Conservation (phyloP, 92 coral and sea anemone species). For the Umimayanthus chanpuru region DNA sequence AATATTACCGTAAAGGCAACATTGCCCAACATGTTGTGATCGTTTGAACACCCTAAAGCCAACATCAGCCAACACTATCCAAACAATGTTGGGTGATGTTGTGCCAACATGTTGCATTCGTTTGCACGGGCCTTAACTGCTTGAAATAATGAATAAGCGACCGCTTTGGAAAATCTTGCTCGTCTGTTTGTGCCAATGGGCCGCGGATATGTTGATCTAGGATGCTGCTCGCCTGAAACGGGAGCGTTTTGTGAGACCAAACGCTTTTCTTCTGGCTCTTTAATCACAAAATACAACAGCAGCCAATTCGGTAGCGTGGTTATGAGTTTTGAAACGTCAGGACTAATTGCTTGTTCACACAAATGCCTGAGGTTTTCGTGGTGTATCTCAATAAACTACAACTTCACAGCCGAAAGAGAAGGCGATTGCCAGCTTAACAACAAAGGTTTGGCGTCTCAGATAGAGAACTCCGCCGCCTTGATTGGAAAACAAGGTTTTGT, state of each 20-base stretch:
- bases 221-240: not conserved
- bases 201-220: not conserved
- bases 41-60: too few species aligned
- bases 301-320: not conserved
- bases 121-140: too few species aligned
- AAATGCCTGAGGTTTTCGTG: not conserved
- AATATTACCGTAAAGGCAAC: too few species aligned
- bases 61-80: too few species aligned
- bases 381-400: constrained; percentile 35
- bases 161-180: not conserved
- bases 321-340: not conserved
- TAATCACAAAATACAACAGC: constrained; percentile 12
- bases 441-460: not conserved
- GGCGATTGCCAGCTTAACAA: constrained; percentile 29
- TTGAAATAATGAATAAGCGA: not conserved
- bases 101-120: too few species aligned
- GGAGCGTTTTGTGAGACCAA: constrained; percentile 14
- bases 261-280: not conserved
- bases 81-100: too few species aligned
- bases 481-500: constrained; percentile 16
- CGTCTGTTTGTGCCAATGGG: not conserved
- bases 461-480: not conserved
- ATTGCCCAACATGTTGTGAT: too few species aligned
- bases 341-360: constrained; percentile 22
- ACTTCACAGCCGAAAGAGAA: not conserved